Evolutionary conservation across 1,140 invertebrate genomes (phyloP).

Genomic region (Bombus superbus): DNA sequence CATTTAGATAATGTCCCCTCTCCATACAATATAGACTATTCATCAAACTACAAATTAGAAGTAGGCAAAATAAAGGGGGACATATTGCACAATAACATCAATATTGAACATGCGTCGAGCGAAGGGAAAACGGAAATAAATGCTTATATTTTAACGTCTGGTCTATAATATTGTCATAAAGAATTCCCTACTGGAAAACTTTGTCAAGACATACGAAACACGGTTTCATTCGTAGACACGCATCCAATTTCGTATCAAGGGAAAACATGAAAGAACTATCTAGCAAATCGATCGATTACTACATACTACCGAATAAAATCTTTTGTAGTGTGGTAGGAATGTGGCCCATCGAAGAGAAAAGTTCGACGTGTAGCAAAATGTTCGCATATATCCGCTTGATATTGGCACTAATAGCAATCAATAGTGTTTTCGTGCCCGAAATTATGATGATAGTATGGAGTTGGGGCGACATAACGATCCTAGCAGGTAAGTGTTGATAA

Average conservation of each 20-base stretch:
- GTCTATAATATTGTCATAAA: slow-evolving; percentile 12
- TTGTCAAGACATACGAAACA: not conserved
- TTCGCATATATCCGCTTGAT: slow-evolving; percentile 24
- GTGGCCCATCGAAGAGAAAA: slow-evolving; percentile 39
- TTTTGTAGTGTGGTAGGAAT: slow-evolving; percentile 26
- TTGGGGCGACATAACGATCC: slow-evolving; percentile 21
- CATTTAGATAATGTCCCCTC: not conserved
- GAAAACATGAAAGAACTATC: slow-evolving; percentile 1
- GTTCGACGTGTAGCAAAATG: not conserved
- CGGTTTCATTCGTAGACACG: not conserved
- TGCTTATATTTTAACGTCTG: not conserved
- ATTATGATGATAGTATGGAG: slow-evolving; percentile 17
- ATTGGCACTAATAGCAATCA: slow-evolving; percentile 1
- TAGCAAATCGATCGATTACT: slow-evolving; percentile 35
- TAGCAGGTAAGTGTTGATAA: slow-evolving; percentile 24
- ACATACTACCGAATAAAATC: slow-evolving; percentile 42
- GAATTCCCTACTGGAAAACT: not conserved
- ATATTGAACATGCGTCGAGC: not conserved
- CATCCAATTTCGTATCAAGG: not conserved
- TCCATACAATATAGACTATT: not conserved
- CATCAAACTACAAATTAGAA: not conserved
- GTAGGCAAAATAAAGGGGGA: not conserved
- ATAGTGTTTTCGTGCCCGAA: slow-evolving; percentile 20
- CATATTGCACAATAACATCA: not conserved
- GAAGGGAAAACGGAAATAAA: not conserved